Evolutionary conservation across 2,113 vertebrate genomes (phyloP), one percentile per base, ranked within the genome.

Genomic region (Spermophilus dauricus): DNA sequence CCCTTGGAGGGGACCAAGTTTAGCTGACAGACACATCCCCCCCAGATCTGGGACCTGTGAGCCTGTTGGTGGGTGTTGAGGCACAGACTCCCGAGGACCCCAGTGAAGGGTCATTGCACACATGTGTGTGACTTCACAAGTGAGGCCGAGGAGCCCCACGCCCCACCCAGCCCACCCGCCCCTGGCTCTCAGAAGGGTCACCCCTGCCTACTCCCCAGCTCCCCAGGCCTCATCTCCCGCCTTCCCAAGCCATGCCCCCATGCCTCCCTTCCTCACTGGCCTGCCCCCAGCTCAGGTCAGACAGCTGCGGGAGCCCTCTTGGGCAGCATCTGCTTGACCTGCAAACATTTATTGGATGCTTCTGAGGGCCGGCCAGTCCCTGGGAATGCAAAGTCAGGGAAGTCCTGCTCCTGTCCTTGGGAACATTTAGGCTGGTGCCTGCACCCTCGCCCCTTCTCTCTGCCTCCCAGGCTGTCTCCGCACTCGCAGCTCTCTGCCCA

Each of bases 111-210:
- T 20, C 39, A 53, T 10, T 17, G 42, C 1, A 13, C 24, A 42
- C 37, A n/a, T 0, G 3, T 22, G 72, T 1, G 34, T 16, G 72
- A 42, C 67, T 77, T 76, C 28, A 6, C 32, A 7, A 37, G 34
- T 26, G 56, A 69, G 39, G 75, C 12, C 16, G 13, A 24, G 5
- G 39, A 22, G 18, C 34, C 34, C 84, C 18, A 9, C 0, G 16
- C 34, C 34, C 17, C 16, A 24, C 28, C 17, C 34, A 17, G 32
- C 67, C 16, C 5, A 24, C 30, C 13, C 20, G 3, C 8, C 37
- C 5, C 24, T 39, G 3, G 39, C 11, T 4, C 24, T 5, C 45
- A 16, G 2, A 5, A 1, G 17, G 18, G n/a, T 28, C 32, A 1
- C 11, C 34, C 30, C 32, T 34, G 37, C 61, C 84, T 13, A 18